phyloP scores from a whole-genome alignment of 2,888 invertebrate species.

The Andricus curvator region DNA sequence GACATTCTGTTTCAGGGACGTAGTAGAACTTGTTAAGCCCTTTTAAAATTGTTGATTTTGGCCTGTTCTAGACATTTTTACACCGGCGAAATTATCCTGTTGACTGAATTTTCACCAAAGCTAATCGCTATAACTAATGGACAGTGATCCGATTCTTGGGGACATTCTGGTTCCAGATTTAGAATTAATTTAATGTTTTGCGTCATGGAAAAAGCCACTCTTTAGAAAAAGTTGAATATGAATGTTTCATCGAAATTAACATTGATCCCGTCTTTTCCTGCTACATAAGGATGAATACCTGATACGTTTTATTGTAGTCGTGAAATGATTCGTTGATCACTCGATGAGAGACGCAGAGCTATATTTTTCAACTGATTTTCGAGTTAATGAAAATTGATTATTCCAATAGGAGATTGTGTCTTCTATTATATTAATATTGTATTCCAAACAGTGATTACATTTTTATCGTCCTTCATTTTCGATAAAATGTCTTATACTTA shows the following conservation, averaged over 20 bases:
- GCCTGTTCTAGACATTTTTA: too few relatives aligned
- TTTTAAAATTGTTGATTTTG: background rate
- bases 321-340: background rate
- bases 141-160: too few relatives aligned
- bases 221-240: background rate
- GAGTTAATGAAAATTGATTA: too few relatives aligned
- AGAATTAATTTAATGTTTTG: conserved; percentile 6
- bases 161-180: conserved; percentile 35
- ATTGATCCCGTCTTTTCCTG: too few relatives aligned
- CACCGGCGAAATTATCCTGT: too few relatives aligned
- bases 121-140: too few relatives aligned
- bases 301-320: background rate
- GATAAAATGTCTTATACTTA: background rate
- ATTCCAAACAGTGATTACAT: background rate
- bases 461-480: background rate
- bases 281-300: too few relatives aligned
- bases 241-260: background rate
- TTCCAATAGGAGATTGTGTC: background rate
- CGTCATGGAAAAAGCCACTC: background rate
- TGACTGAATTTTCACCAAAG: too few relatives aligned
- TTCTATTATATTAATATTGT: too few relatives aligned
- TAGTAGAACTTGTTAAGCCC: conserved; percentile 15
- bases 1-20: conserved; percentile 44
- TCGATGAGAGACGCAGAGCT: too few relatives aligned
- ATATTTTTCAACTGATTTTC: too few relatives aligned